Evolutionary conservation across 2,113 vertebrate species (phyloP).

Genomic region (Boleophthalmus pectinirostris): DNA sequence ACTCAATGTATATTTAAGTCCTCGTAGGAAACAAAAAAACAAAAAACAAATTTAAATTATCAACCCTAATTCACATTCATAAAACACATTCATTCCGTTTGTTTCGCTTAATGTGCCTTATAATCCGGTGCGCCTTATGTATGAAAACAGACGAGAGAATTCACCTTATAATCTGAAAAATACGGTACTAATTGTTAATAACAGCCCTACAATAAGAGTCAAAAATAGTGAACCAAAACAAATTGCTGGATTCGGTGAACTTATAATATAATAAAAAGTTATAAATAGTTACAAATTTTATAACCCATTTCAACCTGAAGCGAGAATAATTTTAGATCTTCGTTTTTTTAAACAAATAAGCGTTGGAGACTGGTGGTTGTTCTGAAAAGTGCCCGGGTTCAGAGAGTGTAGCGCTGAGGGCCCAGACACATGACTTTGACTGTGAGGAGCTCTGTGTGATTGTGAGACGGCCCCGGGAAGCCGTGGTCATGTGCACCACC

Average conservation of each 20-base stretch:
- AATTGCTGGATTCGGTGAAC: not conserved
- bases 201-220: too few relatives aligned
- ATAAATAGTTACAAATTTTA: not conserved
- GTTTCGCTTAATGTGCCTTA: too few relatives aligned
- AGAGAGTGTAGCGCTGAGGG: not conserved
- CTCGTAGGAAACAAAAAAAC: too few relatives aligned
- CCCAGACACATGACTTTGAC: constrained; percentile 1
- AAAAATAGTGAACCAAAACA: not conserved
- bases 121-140: too few relatives aligned
- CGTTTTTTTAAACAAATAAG: not conserved
- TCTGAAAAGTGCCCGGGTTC: not conserved
- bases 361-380: too few relatives aligned
- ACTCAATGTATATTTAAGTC: too few relatives aligned
- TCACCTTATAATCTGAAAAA: too few relatives aligned
- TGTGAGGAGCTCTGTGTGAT: constrained; percentile 1
- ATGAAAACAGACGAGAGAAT: too few relatives aligned
- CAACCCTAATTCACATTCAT: too few relatives aligned
- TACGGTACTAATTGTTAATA: too few relatives aligned
- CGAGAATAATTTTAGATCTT: not conserved
- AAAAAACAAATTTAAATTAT: too few relatives aligned
- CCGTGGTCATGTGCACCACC: not conserved
- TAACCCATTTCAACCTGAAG: not conserved
- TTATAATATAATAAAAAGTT: not conserved
- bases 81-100: too few relatives aligned
- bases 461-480: not conserved